Percentiles rank a stretch among this genome's conserved stretches.
Conservation (phyloP, 2,888 invertebrate genomes). For the Campaea margaritaria region DNA sequence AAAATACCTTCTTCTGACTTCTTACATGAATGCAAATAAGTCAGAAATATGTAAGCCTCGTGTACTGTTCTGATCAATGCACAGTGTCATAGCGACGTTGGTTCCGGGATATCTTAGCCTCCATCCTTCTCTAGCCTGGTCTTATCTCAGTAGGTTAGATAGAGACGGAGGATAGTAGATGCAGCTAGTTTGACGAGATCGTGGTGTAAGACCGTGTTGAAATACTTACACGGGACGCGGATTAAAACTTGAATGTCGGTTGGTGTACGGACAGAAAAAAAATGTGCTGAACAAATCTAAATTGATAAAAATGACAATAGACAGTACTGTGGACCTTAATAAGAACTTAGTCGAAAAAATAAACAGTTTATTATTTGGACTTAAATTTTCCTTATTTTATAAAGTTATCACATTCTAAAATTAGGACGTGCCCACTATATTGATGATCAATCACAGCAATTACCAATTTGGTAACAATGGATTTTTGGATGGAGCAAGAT, state of each 20-base stretch:
- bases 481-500: no score
- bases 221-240: constrained; percentile 79
- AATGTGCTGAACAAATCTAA: neutral
- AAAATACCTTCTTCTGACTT: no score
- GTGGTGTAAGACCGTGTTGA: constrained; percentile 66
- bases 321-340: neutral
- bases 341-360: neutral
- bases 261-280: constrained; percentile 56
- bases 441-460: no score
- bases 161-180: constrained; percentile 48
- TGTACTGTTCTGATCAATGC: constrained; percentile 5
- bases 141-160: constrained; percentile 42
- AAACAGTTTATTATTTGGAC: no score
- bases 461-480: no score
- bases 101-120: constrained; percentile 42
- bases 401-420: no score
- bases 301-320: neutral
- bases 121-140: constrained; percentile 42
- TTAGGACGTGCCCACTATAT: no score
- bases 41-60: neutral
- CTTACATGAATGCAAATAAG: no score
- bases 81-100: constrained; percentile 40
- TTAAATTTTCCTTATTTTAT: no score
- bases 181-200: constrained; percentile 61
- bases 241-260: constrained; percentile 73